Evolutionary conservation across 2,797 vertebrate genomes (phyloP), one percentile per base, ranked within the genome.

Genomic region (Picus viridis): DNA sequence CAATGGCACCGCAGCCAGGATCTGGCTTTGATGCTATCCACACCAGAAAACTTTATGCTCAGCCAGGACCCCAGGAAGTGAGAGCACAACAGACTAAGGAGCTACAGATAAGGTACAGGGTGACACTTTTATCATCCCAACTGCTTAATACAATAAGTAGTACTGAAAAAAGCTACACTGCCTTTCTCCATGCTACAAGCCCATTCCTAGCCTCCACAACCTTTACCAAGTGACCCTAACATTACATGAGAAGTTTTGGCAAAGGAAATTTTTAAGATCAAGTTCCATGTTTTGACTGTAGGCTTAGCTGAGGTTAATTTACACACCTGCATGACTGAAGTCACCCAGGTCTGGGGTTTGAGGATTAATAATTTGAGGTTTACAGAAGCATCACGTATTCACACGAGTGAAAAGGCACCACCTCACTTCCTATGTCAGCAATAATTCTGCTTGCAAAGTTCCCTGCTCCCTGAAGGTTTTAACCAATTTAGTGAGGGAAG

Each of bases 351-450:
- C 53, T 45, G 41, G 7, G 30, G 26, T 83, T 65, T 65, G 61
- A 88, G 51, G n/a, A 91, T 78, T 83, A 80, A 39, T 34, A 78
- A 81, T 36, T 12, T 17, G 47, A 69, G 85, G 19, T 69, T 59
- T 63, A n/a, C 39, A 75, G 43, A 86, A 19, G 39, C 23, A 76
- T 61, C 57, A 19, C 7, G 2, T 14, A 82, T 75, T 70, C 79
- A n/a, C 34, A 18, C 20, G 75, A 63, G 24, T 61, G 24, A 80
- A 78, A 83, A 68, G 54, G 22, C 7, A 34, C 39, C 63, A 58
- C 53, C 68, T 54, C n/a, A 27, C 19, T 75, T 69, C 7, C 54
- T 23, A 62, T 0, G 6, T 57, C 16, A 85, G 32, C 0, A 0
- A 27, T 11, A 89, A 72, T 47, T 85, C 68, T 89, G 34, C 63